Evolutionary conservation across 2,888 invertebrate species (phyloP), one percentile per base, ranked within the genome.

Genomic region (Cyaniris semiargus): DNA sequence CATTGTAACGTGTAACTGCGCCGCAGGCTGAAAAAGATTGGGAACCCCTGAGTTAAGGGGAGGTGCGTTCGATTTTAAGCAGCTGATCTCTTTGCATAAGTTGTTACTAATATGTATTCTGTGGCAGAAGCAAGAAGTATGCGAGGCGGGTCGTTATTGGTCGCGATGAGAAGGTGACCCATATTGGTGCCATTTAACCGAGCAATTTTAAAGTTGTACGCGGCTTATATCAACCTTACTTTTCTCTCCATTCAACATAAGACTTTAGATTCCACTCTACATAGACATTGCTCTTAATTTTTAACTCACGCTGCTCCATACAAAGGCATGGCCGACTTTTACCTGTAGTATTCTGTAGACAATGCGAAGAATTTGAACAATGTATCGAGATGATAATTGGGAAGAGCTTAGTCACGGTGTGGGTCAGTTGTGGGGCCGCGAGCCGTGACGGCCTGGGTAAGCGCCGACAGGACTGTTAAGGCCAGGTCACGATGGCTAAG

Each of bases 391-490:
- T 48, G 74, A 74, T 74, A 74, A 74, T 74, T 74, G 48, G 74
- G 48, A 21, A 48, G 23, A 53, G 48, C 34, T 70, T 66, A 60
- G 78, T 78, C 78, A 78, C 74, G 78, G 34, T 74, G 38, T 75
- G 44, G 58, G 31, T 66, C 27, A 66, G 53, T 77, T 75, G 31
- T 76, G 27, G 76, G 78, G 18, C 77, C 78, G 79, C 79, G 78
- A 70, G 76, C 76, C 80, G 80, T 80, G 80, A 80, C 80, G 34
- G 56, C 27, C 74, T 56, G 80, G 80, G 79, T 78, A 78, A 70
- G 70, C 76, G 23, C 38, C 66, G 66, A 66, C 66, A 66, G 27
- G 27, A 31, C 18, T 27, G 66, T 66, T 66, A 66, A 66, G 66
- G 66, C 66, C 27, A 66, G 27, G 66, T 31, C 60, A 15, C 13